Conservation (phyloP, 2,113 vertebrate species). For the Trochalopteron elliotii region DNA sequence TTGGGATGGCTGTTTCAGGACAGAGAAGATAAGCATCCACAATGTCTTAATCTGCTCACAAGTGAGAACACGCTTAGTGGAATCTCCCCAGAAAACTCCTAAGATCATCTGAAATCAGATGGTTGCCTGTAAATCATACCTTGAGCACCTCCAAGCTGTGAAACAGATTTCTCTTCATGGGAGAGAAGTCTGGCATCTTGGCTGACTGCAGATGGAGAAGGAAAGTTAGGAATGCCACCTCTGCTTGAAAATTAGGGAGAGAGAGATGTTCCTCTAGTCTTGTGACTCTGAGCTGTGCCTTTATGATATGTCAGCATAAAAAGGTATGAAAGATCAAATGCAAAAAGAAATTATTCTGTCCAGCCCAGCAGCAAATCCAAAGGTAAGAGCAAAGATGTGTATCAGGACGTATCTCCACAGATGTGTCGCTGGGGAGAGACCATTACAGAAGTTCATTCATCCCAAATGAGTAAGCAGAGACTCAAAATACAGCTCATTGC, state of each 20-base stretch:
- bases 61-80: neutral
- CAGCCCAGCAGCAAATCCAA: neutral
- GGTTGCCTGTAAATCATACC: neutral
- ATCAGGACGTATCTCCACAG: neutral
- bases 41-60: neutral
- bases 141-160: neutral
- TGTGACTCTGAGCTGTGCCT: neutral
- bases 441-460: neutral
- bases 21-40: neutral
- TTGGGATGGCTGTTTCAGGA: neutral
- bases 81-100: neutral
- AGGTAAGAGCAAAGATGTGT: neutral
- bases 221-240: neutral
- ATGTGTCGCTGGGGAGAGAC: neutral
- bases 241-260: neutral
- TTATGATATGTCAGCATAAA: neutral
- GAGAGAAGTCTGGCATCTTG: neutral
- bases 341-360: neutral
- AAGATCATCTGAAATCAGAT: neutral
- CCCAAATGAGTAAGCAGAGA: neutral
- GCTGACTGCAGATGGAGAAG: neutral
- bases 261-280: neutral
- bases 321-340: neutral
- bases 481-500: neutral
- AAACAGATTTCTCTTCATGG: neutral